Evolutionary conservation across 1,140 invertebrate genomes (phyloP).

Genomic region (Globodera rostochiensis): DNA sequence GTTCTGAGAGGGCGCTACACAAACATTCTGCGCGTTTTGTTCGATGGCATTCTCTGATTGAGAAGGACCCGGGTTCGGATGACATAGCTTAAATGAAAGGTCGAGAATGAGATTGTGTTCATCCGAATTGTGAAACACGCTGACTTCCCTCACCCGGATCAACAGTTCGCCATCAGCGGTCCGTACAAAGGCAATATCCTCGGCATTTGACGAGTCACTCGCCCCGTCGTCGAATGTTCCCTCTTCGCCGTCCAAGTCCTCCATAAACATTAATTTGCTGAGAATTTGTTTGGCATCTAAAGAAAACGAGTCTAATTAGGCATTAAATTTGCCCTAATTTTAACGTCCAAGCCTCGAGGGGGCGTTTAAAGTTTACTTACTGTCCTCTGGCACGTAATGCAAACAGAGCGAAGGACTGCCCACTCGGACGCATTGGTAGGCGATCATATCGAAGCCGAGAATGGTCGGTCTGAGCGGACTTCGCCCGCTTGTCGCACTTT

Average conservation of each 20-base stretch:
- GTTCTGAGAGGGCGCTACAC: background rate
- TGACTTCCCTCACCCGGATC: slow-evolving; percentile 15
- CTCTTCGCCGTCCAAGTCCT: background rate
- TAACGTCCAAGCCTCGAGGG: background rate
- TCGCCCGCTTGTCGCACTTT: background rate
- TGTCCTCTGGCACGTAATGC: background rate
- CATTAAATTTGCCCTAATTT: background rate
- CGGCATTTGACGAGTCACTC: background rate
- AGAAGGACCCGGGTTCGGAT: background rate
- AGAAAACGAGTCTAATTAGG: background rate
- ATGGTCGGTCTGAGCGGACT: slow-evolving; percentile 22
- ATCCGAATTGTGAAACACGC: background rate
- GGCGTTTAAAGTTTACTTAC: background rate
- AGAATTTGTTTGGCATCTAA: slow-evolving; percentile 22
- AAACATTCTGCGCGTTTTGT: background rate
- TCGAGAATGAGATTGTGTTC: too few species aligned
- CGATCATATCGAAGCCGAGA: slow-evolving; percentile 35
- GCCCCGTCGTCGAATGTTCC: background rate
- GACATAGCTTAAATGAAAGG: background rate
- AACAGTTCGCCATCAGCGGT: slow-evolving; percentile 27
- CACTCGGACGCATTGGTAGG: slow-evolving; percentile 15
- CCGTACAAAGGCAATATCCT: slow-evolving; percentile 22
- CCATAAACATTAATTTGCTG: slow-evolving; percentile 30
- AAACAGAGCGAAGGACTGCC: background rate
- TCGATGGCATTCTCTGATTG: background rate